Percentiles rank a stretch among this genome's conserved stretches.
phyloP scores from a whole-genome alignment of 2,113 vertebrate species.

The Nothoprocta perdicaria region DNA sequence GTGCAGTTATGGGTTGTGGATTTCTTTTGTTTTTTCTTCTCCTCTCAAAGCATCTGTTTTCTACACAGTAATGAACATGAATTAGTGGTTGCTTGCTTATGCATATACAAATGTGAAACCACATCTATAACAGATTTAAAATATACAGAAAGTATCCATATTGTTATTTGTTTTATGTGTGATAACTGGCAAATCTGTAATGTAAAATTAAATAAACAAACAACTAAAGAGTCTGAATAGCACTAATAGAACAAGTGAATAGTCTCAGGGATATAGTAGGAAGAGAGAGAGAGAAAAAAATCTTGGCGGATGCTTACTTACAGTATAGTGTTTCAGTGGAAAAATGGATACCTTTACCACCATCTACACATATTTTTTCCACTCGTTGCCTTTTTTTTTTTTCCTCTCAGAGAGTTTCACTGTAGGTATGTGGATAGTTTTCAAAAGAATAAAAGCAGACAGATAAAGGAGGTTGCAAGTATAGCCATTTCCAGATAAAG shows the following conservation, averaged over 20 bases:
- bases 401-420: not conserved
- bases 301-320: not conserved
- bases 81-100: not conserved
- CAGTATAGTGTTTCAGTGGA: not conserved
- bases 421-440: not conserved
- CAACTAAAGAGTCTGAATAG: not conserved
- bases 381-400: not conserved
- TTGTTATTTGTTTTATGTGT: not conserved
- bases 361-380: not conserved
- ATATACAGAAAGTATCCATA: not conserved
- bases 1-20: not conserved
- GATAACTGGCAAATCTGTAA: not conserved
- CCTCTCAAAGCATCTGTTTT: not conserved
- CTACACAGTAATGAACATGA: not conserved
- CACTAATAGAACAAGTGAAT: too few species aligned
- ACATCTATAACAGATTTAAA: not conserved
- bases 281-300: not conserved
- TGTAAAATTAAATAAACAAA: not conserved
- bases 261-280: not conserved
- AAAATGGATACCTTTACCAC: not conserved
- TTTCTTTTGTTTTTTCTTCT: not conserved
- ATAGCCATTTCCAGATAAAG: not conserved
- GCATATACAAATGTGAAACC: not conserved
- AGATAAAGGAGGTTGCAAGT: not conserved
- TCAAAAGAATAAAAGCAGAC: not conserved